Percentiles rank a stretch among this genome's conserved stretches.
These are phyloP conservation scores for Leptura quadrifasciata DNA, from an alignment of 2,888 invertebrate genomes.

Conservation along the genomic window DNA sequence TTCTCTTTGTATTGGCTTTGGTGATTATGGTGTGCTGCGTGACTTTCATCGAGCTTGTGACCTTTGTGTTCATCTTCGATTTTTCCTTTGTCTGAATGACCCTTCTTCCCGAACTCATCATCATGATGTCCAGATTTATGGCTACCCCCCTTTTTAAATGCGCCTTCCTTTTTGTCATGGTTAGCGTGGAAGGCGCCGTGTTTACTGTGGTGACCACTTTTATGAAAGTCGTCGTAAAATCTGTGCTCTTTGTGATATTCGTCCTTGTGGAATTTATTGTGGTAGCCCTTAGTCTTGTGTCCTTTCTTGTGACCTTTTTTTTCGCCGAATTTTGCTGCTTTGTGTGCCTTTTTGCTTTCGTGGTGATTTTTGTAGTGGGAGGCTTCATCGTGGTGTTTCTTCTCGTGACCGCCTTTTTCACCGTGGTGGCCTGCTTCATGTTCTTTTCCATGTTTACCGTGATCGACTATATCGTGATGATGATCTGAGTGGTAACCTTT, in stretches of 20 bases:
- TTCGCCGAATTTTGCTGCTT: constrained; percentile 83
- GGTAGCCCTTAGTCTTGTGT: constrained; percentile 86
- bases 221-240: constrained; percentile 91
- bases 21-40: constrained; percentile 84
- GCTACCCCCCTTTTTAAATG: constrained; percentile 82
- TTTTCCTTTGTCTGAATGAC: constrained; percentile 87
- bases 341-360: constrained; percentile 80
- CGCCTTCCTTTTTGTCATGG: constrained; percentile 88
- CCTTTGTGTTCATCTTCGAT: constrained; percentile 89
- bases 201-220: constrained; percentile 88
- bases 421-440: constrained; percentile 79
- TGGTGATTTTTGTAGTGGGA: constrained; percentile 81
- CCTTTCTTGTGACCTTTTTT: constrained; percentile 87
- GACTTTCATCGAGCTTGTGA: constrained; percentile 85
- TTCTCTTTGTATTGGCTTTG: constrained; percentile 87
- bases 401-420: constrained; percentile 79
- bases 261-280: constrained; percentile 87
- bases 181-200: constrained; percentile 88
- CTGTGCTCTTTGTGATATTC: constrained; percentile 87
- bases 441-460: constrained; percentile 84
- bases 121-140: constrained; percentile 81
- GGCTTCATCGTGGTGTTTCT: constrained; percentile 80
- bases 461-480: constrained; percentile 85
- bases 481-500: constrained; percentile 75
- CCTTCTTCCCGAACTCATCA: constrained; percentile 87